Conservation (phyloP, 2,888 invertebrate species). For the Lydus trimaculatus region DNA sequence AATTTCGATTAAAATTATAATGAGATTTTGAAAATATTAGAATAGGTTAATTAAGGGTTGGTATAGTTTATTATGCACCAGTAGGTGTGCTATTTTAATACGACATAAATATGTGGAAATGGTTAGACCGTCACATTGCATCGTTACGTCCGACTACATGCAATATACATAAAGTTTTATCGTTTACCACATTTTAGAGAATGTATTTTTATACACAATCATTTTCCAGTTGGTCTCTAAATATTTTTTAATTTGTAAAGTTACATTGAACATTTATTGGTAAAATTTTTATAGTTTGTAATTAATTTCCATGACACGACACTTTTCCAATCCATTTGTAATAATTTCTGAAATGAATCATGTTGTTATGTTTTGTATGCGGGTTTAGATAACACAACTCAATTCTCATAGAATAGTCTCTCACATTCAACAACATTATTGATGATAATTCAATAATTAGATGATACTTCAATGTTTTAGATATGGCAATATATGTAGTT, state of each 20-base stretch:
- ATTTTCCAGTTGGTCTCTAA: slow-evolving; percentile 55
- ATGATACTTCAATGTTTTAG: slow-evolving; percentile 15
- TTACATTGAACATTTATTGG: slow-evolving; percentile 24
- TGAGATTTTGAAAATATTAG: neutral
- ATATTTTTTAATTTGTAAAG: slow-evolving; percentile 33
- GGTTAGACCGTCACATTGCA: slow-evolving; percentile 49
- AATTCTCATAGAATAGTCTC: slow-evolving; percentile 1
- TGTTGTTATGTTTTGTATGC: slow-evolving; percentile 10
- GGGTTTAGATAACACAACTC: slow-evolving; percentile 13
- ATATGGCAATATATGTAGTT: slow-evolving; percentile 16
- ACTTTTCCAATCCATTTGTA: slow-evolving; percentile 10
- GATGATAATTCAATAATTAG: slow-evolving; percentile 23
- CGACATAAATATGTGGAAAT: slow-evolving; percentile 53
- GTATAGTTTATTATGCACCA: slow-evolving; percentile 44
- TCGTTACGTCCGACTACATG: slow-evolving; percentile 52
- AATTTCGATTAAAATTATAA: neutral
- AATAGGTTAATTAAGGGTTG: slow-evolving; percentile 51
- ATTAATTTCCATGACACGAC: slow-evolving; percentile 6
- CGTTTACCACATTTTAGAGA: slow-evolving; percentile 55
- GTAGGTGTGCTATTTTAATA: slow-evolving; percentile 45
- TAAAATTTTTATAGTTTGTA: slow-evolving; percentile 10
- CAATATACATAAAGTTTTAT: slow-evolving; percentile 60
- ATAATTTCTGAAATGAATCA: neutral
- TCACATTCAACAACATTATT: slow-evolving; percentile 17
- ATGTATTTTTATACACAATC: slow-evolving; percentile 55